Base-by-base conservation (phyloP, 2,113 vertebrate species). In the Hiodon alosoides region DNA sequence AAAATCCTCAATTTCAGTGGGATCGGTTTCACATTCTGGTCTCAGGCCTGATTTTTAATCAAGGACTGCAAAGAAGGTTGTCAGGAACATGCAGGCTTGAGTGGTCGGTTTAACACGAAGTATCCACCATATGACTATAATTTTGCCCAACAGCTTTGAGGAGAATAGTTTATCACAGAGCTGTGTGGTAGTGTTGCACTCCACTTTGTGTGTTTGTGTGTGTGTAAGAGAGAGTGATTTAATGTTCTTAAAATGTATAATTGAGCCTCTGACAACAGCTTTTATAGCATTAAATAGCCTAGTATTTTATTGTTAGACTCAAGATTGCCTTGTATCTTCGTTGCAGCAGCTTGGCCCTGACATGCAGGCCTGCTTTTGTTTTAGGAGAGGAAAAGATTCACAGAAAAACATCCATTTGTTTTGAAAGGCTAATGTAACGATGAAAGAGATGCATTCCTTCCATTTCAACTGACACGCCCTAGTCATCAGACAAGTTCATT, bases 91-190 rank as follows among this genome's bases (percentile, higher is more conserved):
- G 5, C 11, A 67, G 10, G 53, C 46, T 58, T 46, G 57, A 10
- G 4, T 31, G 46, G 17, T 58, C 11, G 14, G 51, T 68, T 14
- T 5, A 7, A 55, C 4, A 69, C 48, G 9, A 10, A 57, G 52
- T 72, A 13, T 51, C 4, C 51, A 31, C 7, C 60, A 17, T 7
- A 64, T 62, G 7, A 8, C 31, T 65, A 46, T 46, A 3, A 67
- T 87, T 79, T 82, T 85, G 74, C 79, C 84, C 82, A 57, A 74
- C 89, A 92, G 91, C 92, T 82, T 83, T 90, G 78, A 90, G 90
- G 81, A 87, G 88, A 76, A 71, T 83, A 83, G 85, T 85, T 13
- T 86, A 87, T 8, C 85, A 71, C 83, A 84, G 89, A 91, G 89
- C 79, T n/a, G 90, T 89, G 90, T 90, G 89, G 78, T 71, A 58